Conservation (phyloP, 2,113 vertebrate species). For the Oncorhynchus gorbuscha region DNA sequence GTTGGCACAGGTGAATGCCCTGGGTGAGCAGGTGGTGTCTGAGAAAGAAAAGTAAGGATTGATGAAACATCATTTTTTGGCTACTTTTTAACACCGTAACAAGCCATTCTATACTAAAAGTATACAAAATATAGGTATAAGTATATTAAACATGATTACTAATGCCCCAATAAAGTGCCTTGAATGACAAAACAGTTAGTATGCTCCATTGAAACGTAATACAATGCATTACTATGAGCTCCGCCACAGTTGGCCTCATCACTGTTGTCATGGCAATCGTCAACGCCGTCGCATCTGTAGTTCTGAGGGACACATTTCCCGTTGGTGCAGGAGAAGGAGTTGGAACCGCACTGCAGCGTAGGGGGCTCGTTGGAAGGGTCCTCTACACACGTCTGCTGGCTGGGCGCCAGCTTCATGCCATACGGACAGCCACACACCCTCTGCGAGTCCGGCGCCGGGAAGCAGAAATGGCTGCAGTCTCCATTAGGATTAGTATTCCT, state of each 20-base stretch:
- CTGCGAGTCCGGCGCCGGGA: conserved; percentile 89
- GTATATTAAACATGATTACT: not conserved
- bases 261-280: conserved; percentile 94
- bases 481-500: conserved; percentile 89
- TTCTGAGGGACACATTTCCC: conserved; percentile 86
- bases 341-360: conserved; percentile 84
- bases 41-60: conserved; percentile 18
- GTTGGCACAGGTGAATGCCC: conserved; percentile 85
- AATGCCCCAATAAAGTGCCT: not conserved
- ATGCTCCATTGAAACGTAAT: not conserved
- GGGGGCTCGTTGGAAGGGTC: conserved; percentile 87
- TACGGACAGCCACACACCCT: conserved; percentile 95
- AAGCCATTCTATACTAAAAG: not conserved
- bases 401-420: conserved; percentile 87
- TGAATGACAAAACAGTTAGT: not conserved
- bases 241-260: conserved; percentile 85
- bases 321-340: conserved; percentile 90
- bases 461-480: conserved; percentile 98
- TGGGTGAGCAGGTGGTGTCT: conserved; percentile 87
- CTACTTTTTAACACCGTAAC: not conserved
- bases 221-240: conserved; percentile 80
- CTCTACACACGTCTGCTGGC: conserved; percentile 83
- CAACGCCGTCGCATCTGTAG: conserved; percentile 88
- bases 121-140: not conserved
- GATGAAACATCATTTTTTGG: not conserved